Percentiles rank a stretch among this genome's conserved stretches.
Conservation (phyloP, 2,888 invertebrate genomes). For the Tipula lateralis region DNA sequence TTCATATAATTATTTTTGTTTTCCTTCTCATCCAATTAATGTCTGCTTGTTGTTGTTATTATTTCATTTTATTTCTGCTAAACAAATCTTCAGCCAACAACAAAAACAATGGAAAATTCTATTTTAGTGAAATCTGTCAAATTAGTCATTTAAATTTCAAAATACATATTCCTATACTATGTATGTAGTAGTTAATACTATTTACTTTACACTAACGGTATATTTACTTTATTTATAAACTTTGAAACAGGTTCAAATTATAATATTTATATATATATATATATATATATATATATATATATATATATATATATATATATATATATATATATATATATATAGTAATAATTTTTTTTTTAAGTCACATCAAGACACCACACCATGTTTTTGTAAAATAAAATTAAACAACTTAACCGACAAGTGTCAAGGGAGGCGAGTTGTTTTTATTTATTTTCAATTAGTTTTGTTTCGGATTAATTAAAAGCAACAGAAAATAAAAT, state of each 20-base stretch:
- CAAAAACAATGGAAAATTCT: background rate
- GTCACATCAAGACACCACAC: background rate
- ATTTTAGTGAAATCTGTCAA: background rate
- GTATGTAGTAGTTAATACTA: background rate
- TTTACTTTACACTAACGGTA: background rate
- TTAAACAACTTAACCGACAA: background rate
- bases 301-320: no score
- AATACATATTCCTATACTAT: background rate
- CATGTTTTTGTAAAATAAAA: background rate
- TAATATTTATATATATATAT: no score
- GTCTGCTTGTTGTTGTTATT: background rate
- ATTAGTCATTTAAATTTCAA: background rate
- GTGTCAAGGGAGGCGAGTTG: background rate
- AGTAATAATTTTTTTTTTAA: background rate
- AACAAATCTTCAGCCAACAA: background rate
- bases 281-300: no score
- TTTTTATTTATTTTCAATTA: conserved; percentile 1
- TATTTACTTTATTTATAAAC: conserved; percentile 19
- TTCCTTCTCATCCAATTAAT: background rate
- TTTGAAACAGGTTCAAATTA: background rate
- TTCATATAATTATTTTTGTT: background rate
- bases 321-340: no score
- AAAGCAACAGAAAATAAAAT: background rate
- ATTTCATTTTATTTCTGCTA: background rate
- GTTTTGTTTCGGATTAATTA: conserved; percentile 15